Evolutionary conservation across 2,888 invertebrate genomes (phyloP).

Genomic region (Anoncus sp.): DNA sequence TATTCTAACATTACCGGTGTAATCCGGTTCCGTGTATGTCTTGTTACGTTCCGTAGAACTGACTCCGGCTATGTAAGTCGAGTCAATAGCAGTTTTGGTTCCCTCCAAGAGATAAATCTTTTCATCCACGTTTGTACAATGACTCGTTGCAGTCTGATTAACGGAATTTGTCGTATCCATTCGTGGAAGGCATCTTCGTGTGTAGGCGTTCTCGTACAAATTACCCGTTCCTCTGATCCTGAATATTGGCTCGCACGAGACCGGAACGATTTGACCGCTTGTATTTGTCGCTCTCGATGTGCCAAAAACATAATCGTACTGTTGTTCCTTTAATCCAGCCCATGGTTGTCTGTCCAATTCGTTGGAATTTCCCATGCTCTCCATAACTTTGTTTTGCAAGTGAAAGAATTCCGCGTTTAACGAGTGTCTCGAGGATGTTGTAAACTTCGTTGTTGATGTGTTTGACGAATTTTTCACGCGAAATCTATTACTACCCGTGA

Average conservation of each 20-base stretch:
- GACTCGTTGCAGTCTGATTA: conserved; percentile 34
- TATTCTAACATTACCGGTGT: conserved; percentile 44
- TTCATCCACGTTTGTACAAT: conserved; percentile 35
- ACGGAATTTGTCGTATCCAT: conserved; percentile 57
- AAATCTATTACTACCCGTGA: conserved; percentile 60
- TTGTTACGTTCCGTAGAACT: conserved; percentile 31
- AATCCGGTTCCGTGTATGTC: conserved; percentile 52
- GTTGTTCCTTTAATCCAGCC: conserved; percentile 65
- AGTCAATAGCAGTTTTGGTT: conserved; percentile 45
- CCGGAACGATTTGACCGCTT: conserved; percentile 4
- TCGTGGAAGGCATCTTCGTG: conserved; percentile 62
- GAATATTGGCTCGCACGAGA: conserved; percentile 52
- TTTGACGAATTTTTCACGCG: conserved; percentile 63
- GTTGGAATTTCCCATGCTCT: conserved; percentile 62
- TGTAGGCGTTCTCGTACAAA: conserved; percentile 52
- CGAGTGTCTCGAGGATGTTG: conserved; percentile 69
- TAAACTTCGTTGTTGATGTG: conserved; percentile 48
- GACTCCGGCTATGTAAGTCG: conserved; percentile 38
- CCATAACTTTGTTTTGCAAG: conserved; percentile 74
- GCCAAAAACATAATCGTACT: conserved; percentile 60
- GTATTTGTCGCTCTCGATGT: conserved; percentile 24
- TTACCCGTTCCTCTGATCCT: conserved; percentile 45
- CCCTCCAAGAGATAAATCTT: conserved; percentile 43
- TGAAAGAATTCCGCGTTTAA: conserved; percentile 76
- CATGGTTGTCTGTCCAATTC: conserved; percentile 59